Percentiles rank a stretch among this genome's conserved stretches.
phyloP scores from a whole-genome alignment of 2,113 vertebrate species.

The Paramisgurnus dabryanus region DNA sequence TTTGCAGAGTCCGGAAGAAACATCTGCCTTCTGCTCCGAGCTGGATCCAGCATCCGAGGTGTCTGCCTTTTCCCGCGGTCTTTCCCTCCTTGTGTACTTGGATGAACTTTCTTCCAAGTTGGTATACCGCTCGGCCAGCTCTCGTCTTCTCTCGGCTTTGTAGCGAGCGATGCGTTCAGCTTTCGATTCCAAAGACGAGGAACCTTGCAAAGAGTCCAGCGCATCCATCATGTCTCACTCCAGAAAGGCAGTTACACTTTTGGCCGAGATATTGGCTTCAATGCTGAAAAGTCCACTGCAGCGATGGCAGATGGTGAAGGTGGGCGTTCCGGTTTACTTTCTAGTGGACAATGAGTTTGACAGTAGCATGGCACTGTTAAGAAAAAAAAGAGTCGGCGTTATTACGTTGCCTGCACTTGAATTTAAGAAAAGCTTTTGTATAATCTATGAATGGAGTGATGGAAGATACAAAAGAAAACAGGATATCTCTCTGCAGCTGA shows the following conservation, averaged over 20 bases:
- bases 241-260: background rate
- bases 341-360: slow-evolving; percentile 51
- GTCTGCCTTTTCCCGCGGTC: slow-evolving; percentile 37
- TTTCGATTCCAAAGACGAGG: slow-evolving; percentile 71
- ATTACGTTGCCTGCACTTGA: background rate
- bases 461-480: background rate
- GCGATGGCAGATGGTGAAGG: background rate
- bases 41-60: slow-evolving; percentile 38
- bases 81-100: slow-evolving; percentile 69
- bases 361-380: slow-evolving; percentile 60
- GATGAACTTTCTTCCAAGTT: slow-evolving; percentile 70
- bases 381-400: slow-evolving; percentile 26
- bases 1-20: background rate
- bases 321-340: slow-evolving; percentile 32
- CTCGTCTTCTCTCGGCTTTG: slow-evolving; percentile 77
- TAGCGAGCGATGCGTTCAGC: slow-evolving; percentile 79
- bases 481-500: background rate
- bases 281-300: background rate
- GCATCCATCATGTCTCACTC: slow-evolving; percentile 60
- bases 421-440: background rate
- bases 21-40: slow-evolving; percentile 32
- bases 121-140: slow-evolving; percentile 74
- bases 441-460: background rate
- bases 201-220: slow-evolving; percentile 68
- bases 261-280: background rate